Evolutionary conservation across 2,888 invertebrate species (phyloP).

Genomic region (Andrena praecox): DNA sequence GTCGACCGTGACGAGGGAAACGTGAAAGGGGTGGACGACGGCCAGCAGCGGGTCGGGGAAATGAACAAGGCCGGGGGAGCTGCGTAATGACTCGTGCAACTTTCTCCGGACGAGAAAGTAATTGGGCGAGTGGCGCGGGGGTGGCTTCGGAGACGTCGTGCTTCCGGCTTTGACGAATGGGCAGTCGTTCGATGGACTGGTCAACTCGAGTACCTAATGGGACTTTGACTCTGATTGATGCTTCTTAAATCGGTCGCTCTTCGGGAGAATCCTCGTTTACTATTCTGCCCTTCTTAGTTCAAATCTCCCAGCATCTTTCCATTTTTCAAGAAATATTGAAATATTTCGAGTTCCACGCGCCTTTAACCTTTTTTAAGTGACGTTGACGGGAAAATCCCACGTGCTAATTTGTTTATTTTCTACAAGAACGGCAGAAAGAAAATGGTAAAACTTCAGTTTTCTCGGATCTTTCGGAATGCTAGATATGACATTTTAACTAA

Average conservation of each 20-base stretch:
- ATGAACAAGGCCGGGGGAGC: conserved; percentile 40
- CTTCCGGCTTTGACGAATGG: conserved; percentile 46
- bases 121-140: conserved; percentile 43
- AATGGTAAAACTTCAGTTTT: no score
- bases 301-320: no score
- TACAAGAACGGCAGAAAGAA: no score
- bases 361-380: no score
- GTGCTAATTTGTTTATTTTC: no score
- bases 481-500: no score
- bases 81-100: conserved; percentile 61
- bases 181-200: conserved; percentile 29
- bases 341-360: no score
- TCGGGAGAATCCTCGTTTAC: not conserved
- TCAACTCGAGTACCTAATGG: not conserved
- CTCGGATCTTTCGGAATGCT: no score
- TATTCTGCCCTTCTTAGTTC: no score
- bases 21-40: conserved; percentile 9
- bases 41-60: conserved; percentile 28
- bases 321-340: no score
- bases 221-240: conserved; percentile 43
- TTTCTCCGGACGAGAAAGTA: conserved; percentile 52
- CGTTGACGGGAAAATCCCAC: no score
- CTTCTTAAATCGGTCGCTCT: not conserved
- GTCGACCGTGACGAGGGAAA: conserved; percentile 31
- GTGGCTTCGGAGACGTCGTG: conserved; percentile 3